Evolutionary conservation across 2,113 vertebrate species (phyloP).

Genomic region (Xiphorhynchus elegans): DNA sequence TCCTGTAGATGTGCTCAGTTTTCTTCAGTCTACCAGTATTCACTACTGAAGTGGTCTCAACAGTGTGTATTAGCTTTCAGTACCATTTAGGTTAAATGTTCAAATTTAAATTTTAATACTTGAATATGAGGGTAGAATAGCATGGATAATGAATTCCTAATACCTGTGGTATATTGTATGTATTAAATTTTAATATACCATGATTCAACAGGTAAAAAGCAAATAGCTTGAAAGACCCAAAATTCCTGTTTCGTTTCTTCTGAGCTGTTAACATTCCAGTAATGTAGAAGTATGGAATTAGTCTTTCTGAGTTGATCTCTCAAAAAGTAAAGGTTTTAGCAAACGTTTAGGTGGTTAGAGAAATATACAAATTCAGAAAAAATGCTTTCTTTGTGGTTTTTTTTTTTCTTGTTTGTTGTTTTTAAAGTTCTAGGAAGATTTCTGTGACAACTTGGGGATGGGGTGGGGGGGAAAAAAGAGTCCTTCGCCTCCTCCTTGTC

Average conservation of each 20-base stretch:
- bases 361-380: not conserved
- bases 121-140: not conserved
- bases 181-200: not conserved
- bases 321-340: not conserved
- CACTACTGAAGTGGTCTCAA: not conserved
- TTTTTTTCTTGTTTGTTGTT: not conserved
- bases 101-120: not conserved
- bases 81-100: not conserved
- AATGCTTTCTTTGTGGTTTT: not conserved
- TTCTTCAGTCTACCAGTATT: not conserved
- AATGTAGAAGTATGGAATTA: not conserved
- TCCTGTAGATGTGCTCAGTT: not conserved
- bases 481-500: rapidly evolving
- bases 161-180: not conserved
- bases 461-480: not conserved
- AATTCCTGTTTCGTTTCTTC: not conserved
- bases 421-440: not conserved
- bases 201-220: not conserved
- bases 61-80: not conserved
- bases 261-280: not conserved
- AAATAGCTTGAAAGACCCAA: not conserved
- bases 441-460: not conserved
- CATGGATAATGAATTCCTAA: not conserved
- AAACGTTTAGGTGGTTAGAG: rapidly evolving
- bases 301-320: not conserved